These are phyloP conservation scores for Sminthurinus aureus DNA, from an alignment of 2,888 invertebrate genomes.

Conservation along the genomic window DNA sequence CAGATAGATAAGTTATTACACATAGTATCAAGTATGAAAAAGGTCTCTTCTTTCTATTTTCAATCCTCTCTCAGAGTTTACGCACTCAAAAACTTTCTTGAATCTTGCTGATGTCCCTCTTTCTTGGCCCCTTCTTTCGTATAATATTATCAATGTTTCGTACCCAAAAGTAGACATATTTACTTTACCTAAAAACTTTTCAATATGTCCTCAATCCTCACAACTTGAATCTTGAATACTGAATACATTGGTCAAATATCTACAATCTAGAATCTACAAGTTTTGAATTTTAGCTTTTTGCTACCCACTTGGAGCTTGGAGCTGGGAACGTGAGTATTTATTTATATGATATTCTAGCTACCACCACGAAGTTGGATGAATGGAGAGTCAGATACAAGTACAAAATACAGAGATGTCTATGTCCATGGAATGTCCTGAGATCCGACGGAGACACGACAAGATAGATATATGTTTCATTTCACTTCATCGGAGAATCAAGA, in stretches of 20 bases:
- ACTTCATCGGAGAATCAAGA: conserved; percentile 14
- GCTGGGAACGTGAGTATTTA: background rate
- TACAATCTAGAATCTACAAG: too few relatives aligned
- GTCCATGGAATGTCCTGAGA: conserved; percentile 22
- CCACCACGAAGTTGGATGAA: background rate
- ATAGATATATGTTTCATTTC: conserved; percentile 26
- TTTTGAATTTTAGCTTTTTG: background rate
- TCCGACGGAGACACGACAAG: conserved; percentile 10
- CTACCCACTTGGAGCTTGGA: background rate
- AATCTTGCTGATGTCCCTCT: background rate
- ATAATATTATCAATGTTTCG: too few relatives aligned
- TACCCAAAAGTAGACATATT: too few relatives aligned
- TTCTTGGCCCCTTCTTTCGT: background rate
- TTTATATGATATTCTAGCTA: background rate
- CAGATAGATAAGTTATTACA: conserved; percentile 7
- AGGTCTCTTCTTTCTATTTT: background rate
- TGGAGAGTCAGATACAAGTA: background rate
- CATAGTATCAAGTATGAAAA: background rate
- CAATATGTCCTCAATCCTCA: too few relatives aligned
- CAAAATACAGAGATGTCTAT: background rate
- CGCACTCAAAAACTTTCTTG: background rate
- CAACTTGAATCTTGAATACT: too few relatives aligned
- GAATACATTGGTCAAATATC: too few relatives aligned
- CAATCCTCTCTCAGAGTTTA: background rate
- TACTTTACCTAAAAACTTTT: too few relatives aligned